Conservation (phyloP, 2,888 invertebrate species). For the Rhingia campestris region DNA sequence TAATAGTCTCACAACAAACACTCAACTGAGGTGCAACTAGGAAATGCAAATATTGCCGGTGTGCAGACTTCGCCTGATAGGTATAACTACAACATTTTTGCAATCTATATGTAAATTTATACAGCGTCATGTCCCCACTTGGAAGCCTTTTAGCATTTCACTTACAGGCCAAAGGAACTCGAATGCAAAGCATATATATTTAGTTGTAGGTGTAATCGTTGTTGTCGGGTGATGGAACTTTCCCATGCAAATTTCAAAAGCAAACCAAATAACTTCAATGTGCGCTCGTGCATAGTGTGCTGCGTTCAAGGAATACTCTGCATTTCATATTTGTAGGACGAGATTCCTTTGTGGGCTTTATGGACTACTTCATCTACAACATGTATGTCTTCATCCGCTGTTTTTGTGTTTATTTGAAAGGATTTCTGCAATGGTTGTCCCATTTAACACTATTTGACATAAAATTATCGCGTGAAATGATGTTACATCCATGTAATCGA, state of each 20-base stretch:
- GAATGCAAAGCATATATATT: slow-evolving; percentile 4
- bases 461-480: slow-evolving; percentile 13
- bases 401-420: too few species aligned
- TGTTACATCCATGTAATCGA: not conserved
- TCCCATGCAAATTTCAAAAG: too few species aligned
- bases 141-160: slow-evolving; percentile 44
- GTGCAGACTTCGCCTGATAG: not conserved
- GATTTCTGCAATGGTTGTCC: too few species aligned
- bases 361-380: too few species aligned
- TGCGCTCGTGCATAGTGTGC: too few species aligned
- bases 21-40: slow-evolving; percentile 5
- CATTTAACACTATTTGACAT: slow-evolving; percentile 11
- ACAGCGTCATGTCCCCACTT: slow-evolving; percentile 52
- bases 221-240: too few species aligned
- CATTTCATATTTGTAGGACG: too few species aligned
- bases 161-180: slow-evolving; percentile 16
- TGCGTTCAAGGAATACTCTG: too few species aligned
- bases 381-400: too few species aligned
- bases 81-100: not conserved
- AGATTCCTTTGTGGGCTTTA: too few species aligned
- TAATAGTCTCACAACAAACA: not conserved
- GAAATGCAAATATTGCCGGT: slow-evolving; percentile 13
- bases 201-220: slow-evolving; percentile 32
- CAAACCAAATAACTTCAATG: too few species aligned
- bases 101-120: slow-evolving; percentile 52